These are phyloP conservation scores for Pseudochirops corinnae DNA, from an alignment of 2,797 vertebrate species.

Conservation along the genomic window DNA sequence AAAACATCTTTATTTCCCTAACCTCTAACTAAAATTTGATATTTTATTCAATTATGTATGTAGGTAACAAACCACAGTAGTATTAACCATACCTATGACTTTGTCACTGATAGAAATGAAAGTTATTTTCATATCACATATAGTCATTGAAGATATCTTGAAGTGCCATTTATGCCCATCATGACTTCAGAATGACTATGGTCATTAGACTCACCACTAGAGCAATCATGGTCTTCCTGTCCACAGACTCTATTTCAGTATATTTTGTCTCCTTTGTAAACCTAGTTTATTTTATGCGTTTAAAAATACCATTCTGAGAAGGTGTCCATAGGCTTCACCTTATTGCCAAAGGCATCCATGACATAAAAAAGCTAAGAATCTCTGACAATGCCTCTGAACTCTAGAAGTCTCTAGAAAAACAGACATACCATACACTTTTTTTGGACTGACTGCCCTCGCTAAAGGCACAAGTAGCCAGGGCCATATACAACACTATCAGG, in stretches of 20 bases:
- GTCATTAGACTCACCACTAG: not conserved
- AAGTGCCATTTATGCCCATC: not conserved
- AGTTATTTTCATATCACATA: not conserved
- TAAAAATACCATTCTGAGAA: not conserved
- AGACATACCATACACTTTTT: not conserved
- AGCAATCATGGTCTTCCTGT: not conserved
- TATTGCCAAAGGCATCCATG: not conserved
- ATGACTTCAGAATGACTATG: not conserved
- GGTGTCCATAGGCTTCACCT: not conserved
- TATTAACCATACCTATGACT: not conserved
- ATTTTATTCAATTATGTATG: not conserved
- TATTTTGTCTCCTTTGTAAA: not conserved
- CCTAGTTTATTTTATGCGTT: not conserved
- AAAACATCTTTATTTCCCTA: not conserved
- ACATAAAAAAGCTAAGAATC: not conserved
- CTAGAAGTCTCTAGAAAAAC: not conserved
- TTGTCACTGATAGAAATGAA: not conserved
- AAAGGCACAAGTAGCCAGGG: not conserved
- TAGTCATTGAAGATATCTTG: not conserved
- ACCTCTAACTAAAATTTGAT: not conserved
- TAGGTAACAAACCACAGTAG: not conserved
- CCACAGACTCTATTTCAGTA: not conserved
- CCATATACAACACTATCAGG: not conserved
- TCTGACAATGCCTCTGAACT: not conserved
- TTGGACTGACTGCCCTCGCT: not conserved